A percentile compares a stretch with the other conserved stretches of the same genome.
These are phyloP conservation scores for Orthosia gracilis DNA, from an alignment of 2,888 invertebrate species.

Conservation along the genomic window DNA sequence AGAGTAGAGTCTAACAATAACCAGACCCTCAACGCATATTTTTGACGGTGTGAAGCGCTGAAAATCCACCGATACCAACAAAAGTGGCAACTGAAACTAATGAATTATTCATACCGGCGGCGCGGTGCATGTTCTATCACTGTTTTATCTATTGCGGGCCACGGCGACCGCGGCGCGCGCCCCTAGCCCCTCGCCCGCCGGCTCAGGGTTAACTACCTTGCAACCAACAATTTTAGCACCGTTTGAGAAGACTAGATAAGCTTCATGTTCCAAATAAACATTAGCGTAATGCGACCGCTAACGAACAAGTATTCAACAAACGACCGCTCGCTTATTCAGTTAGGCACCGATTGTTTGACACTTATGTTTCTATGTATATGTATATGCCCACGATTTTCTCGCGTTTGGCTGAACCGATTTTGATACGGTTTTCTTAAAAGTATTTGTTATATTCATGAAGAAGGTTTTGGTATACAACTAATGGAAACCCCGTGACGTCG, in stretches of 20 bases:
- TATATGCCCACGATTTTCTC: too few species aligned
- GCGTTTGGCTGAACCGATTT: too few species aligned
- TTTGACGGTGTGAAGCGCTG: conserved; percentile 89
- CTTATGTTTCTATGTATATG: too few species aligned
- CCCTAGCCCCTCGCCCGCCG: conserved; percentile 70
- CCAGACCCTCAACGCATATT: conserved; percentile 88
- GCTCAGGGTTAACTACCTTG: conserved; percentile 89
- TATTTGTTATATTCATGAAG: too few species aligned
- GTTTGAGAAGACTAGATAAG: conserved; percentile 89
- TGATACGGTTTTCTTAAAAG: too few species aligned
- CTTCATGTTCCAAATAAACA: conserved; percentile 87
- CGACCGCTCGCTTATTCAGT: conserved; percentile 70
- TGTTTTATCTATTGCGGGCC: conserved; percentile 91
- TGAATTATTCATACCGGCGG: conserved; percentile 91
- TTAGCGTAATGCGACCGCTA: conserved; percentile 85
- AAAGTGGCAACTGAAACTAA: conserved; percentile 91
- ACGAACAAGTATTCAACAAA: conserved; percentile 82
- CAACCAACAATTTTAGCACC: conserved; percentile 87
- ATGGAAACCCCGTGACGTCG: too few species aligned
- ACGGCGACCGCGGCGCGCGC: conserved; percentile 79
- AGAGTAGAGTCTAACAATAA: conserved; percentile 86
- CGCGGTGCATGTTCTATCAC: conserved; percentile 92
- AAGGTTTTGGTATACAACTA: too few species aligned
- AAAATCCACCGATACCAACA: conserved; percentile 91
- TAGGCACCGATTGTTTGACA: conserved; percentile 64